Evolutionary conservation across 2,113 vertebrate genomes (phyloP), one percentile per base, ranked within the genome.

Genomic region (Anhinga anhinga): DNA sequence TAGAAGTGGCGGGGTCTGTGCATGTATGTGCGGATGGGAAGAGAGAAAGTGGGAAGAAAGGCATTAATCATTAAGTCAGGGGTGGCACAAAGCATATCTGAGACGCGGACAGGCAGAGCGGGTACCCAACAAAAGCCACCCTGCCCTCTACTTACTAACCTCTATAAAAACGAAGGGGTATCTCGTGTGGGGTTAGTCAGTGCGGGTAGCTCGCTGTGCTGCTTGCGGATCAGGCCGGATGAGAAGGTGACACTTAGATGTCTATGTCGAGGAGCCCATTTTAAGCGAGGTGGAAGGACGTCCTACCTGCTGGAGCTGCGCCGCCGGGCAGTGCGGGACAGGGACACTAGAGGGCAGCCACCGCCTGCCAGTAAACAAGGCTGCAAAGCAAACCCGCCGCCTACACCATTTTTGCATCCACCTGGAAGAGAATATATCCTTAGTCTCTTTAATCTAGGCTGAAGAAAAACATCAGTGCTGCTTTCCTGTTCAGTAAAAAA

Each of bases 1-100:
- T 45, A 7, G 32, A 40, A 13, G 6, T 2, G 67, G 5, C 21
- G 62, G 22, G 3, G 4, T 3, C 5, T 13, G 55, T 1, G 4
- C 18, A 3, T 1, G 9, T 4, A 1, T 11, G 3, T 1, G 11
- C 2, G 42, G 8, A 15, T 11, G 13, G 55, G 55, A 34, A 5
- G 42, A 15, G 26, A 65, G 20, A 17, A 22, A 7, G 0, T 2
- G 53, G 40, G 53, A 38, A 2, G 6, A 36, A 13, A 52, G 36
- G 19, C 8, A 5, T 25, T 9, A 13, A 11, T 34, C 19, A 1
- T 49, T 2, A 21, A 19, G 13, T 1, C 9, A 50, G 5, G 58
- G 16, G 19, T 4, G 29, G 8, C 10, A 36, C 2, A 16, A 32
- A 59, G 42, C 61, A 14, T 42, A 40, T 4, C 36, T 5, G 13